These are phyloP conservation scores for Proales similis DNA, from an alignment of 1,140 invertebrate species.

Conservation along the genomic window DNA sequence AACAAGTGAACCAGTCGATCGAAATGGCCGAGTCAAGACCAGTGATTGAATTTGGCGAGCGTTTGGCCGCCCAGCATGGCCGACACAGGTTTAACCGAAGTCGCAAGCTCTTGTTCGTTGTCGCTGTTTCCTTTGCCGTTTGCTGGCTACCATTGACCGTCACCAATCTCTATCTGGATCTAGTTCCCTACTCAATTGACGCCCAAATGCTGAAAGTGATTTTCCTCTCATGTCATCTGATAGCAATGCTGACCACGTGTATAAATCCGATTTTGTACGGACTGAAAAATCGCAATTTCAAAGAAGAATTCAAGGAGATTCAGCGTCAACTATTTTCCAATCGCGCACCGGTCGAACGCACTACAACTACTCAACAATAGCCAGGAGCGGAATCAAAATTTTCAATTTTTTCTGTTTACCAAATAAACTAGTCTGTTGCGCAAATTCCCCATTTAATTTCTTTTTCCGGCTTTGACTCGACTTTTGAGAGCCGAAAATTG, in stretches of 20 bases:
- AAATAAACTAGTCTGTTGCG: no score
- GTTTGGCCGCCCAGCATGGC: neutral
- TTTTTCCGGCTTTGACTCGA: no score
- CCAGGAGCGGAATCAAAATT: no score
- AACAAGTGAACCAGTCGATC: neutral
- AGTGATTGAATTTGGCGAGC: neutral
- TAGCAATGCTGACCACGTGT: conserved; percentile 59
- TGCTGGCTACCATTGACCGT: conserved; percentile 26
- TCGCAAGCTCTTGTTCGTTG: conserved; percentile 28
- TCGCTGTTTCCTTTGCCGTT: conserved; percentile 16
- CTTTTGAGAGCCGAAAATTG: no score
- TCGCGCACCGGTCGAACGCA: no score
- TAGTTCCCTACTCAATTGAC: conserved; percentile 14
- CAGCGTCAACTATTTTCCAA: no score
- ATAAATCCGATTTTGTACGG: conserved; percentile 75
- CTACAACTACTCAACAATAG: no score
- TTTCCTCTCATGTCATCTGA: neutral
- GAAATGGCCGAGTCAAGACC: neutral
- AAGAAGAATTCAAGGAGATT: conserved; percentile 57
- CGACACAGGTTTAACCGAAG: conserved; percentile 15
- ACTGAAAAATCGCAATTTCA: conserved; percentile 62
- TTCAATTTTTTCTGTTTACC: no score
- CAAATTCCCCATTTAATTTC: no score
- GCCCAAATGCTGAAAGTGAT: conserved; percentile 6
- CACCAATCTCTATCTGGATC: conserved; percentile 16